Base-by-base conservation (phyloP, 2,113 vertebrate genomes). In the Callopanchax toddi region DNA sequence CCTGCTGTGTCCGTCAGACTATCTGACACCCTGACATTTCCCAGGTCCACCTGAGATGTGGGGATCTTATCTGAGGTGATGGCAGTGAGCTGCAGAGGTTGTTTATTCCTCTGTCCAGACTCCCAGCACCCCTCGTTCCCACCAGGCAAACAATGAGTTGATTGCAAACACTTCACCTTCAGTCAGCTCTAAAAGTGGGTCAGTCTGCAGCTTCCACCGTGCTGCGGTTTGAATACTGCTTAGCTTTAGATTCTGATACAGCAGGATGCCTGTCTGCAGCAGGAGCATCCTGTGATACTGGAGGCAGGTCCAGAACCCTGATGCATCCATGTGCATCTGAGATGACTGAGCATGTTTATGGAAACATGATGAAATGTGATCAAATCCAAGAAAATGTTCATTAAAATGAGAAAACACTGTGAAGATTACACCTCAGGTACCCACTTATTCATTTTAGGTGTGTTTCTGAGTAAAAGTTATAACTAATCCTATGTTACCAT, bases 171-270 rank as follows among this genome's bases (percentile, higher is more conserved):
- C 60, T 75, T 36, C 68, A 62, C 50, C 62, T 42, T 34, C 39
- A 60, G 69, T 83, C 60, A 68, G 74, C 56, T 80, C 54, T 59
- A 58, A 89, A 92, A 89, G 58, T 92, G 87, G 89, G 89, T 92
- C 89, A 91, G 73, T 73, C 75, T 68, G 65, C 61, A 69, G 66
- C 64, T 65, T 54, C 60, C 68, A 34, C 52, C 13, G 22, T 61
- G 57, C 57, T 62, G 68, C 58, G n/a, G n/a, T n/a, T n/a, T n/a
- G n/a, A n/a, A n/a, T n/a, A n/a, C n/a, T n/a, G n/a, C n/a, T n/a
- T n/a, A n/a, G n/a, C n/a, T n/a, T 37, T 49, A 49, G 65, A 64
- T n/a, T n/a, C 44, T 32, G 37, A 59, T n/a, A 26, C 17, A 50
- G 48, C 25, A 56, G 48, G 63, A 66, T 2, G 43, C 53, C 21